These are phyloP conservation scores for Tiaroga cobitis DNA, from an alignment of 2,797 vertebrate genomes.

Conservation along the genomic window DNA sequence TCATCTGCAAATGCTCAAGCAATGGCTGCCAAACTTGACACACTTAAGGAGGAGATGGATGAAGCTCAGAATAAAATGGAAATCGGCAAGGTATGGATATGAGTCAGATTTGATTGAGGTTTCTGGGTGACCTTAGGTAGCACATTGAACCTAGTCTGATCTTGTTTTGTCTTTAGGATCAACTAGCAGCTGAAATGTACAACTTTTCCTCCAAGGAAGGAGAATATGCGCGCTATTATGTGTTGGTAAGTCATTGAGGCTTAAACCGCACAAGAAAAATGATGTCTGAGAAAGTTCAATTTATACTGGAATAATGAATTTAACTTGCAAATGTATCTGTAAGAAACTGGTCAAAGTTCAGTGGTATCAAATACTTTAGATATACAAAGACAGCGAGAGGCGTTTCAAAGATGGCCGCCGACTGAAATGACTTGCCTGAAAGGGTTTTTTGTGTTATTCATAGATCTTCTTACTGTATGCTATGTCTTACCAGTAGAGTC, in stretches of 20 bases:
- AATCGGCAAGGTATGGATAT: slow-evolving; percentile 90
- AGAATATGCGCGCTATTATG: slow-evolving; percentile 90
- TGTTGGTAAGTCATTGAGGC: slow-evolving; percentile 81
- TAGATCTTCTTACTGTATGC: background rate
- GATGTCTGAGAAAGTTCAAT: background rate
- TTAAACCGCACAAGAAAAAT: background rate
- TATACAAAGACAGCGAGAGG: background rate
- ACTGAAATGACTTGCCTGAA: background rate
- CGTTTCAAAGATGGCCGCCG: background rate
- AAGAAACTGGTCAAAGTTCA: background rate
- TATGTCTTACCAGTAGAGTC: background rate
- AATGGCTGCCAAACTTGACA: slow-evolving; percentile 90
- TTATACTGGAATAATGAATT: background rate
- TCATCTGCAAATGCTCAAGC: slow-evolving; percentile 86
- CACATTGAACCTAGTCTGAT: background rate
- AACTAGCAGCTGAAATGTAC: slow-evolving; percentile 96
- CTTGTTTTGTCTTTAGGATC: slow-evolving; percentile 80
- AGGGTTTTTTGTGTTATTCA: background rate
- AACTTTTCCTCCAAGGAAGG: slow-evolving; percentile 94
- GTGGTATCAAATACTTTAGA: background rate
- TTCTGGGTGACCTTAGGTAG: slow-evolving; percentile 17
- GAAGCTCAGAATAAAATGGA: slow-evolving; percentile 98
- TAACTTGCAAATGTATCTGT: background rate
- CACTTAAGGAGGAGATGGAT: slow-evolving; percentile 96
- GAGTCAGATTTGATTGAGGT: background rate